phyloP scores from a whole-genome alignment of 2,113 vertebrate species.

The Cyanocitta stelleri region DNA sequence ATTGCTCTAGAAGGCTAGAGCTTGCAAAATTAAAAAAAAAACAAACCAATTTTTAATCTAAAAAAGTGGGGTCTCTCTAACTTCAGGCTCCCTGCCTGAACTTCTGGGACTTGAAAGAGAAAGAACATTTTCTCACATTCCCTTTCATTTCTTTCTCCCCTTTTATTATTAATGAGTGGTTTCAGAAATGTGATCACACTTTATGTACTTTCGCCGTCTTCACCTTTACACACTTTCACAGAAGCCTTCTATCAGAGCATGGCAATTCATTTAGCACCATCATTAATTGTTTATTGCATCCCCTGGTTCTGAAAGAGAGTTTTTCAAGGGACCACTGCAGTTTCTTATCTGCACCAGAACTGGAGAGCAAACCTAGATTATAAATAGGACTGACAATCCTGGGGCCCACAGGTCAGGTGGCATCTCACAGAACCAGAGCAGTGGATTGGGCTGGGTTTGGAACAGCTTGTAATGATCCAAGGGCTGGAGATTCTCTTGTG shows the following conservation, averaged over 20 bases:
- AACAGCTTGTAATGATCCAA: background rate
- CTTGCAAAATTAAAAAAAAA: background rate
- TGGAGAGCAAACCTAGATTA: background rate
- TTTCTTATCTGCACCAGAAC: background rate
- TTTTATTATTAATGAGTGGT: conserved; percentile 30
- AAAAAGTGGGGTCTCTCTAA: background rate
- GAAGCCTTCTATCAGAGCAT: background rate
- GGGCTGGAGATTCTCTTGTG: background rate
- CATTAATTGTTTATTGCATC: background rate
- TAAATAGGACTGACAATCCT: background rate
- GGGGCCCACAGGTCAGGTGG: background rate
- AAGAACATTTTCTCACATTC: conserved; percentile 32
- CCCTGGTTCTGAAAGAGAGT: background rate
- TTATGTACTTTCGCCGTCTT: background rate
- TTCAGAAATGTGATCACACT: background rate
- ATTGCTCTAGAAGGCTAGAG: conserved; percentile 34
- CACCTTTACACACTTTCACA: background rate
- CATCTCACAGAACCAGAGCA: background rate
- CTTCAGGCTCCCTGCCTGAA: background rate
- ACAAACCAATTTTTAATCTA: background rate
- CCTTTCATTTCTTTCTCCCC: conserved; percentile 34
- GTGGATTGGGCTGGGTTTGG: background rate
- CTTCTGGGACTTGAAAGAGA: conserved; percentile 23
- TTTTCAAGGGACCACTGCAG: background rate
- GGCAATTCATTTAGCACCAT: conserved; percentile 21